Base-by-base conservation (phyloP, 2,113 vertebrate genomes). In the Hiodon tergisus region DNA sequence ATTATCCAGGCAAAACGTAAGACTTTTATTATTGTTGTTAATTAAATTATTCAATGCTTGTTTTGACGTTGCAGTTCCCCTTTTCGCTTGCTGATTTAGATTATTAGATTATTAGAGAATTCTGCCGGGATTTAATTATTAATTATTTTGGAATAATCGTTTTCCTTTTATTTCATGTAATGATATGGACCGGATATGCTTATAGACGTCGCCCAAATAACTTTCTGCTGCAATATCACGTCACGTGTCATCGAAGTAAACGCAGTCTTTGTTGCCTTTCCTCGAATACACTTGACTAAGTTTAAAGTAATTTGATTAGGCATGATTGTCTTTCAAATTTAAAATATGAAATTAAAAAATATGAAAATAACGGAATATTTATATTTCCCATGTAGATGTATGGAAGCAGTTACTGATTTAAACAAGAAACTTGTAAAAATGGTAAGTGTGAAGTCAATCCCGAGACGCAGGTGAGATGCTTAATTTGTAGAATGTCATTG, bases 391-490 rank as follows among this genome's bases (percentile, higher is more conserved):
- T 66, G 46, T 48, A 48, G 63, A 17, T 47, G 48, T 47, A 16
- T 47, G 11, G 5, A 16, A 11, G 6, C 3, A n/a, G 16, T 65
- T 65, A 65, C 63, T 47, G 46, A 66, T 66, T 66, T 2, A 65
- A 66, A 66, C 48, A 47, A 47, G 63, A 66, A 66, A 66, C 9
- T 66, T 11, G 62, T 46, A 66, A 66, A 66, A 66, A 66, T 47
- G 46, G 63, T 66, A 66, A 66, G 63, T 66, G 63, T 63, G n/a
- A 17, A 4, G 46, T 48, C 46, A 17, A 11, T 47, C 63, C 46
- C 8, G 63, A 66, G 63, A 2, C 7, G 7, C 17, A 48, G 9
- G 9, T 47, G 63, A 11, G 31, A 31, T 31, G 31, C 31, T 31
- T 31, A 31, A 31, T 1, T 31, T 31, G 31, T 31, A 31, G 31